phyloP scores from a whole-genome alignment of 1,140 invertebrate genomes.

The Drosophila kohkoa region DNA sequence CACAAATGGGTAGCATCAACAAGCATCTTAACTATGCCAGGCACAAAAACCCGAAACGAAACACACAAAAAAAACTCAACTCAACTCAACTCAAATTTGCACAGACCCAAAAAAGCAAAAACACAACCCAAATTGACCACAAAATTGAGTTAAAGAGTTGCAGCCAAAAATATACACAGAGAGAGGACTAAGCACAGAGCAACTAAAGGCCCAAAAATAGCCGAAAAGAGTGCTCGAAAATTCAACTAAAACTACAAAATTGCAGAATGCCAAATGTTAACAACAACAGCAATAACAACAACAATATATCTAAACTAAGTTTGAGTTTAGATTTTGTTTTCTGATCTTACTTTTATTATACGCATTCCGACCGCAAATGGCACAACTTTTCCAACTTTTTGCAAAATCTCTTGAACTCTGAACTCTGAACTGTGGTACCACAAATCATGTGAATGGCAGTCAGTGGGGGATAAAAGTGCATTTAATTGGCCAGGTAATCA shows the following conservation, averaged over 20 bases:
- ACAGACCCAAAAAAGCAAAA: slow-evolving; percentile 20
- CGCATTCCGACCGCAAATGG: not conserved
- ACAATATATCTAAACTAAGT: slow-evolving; percentile 12
- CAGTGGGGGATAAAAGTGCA: slow-evolving; percentile 15
- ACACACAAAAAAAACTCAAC: not conserved
- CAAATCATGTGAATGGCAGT: not conserved
- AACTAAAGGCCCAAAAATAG: slow-evolving; percentile 13
- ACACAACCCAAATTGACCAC: slow-evolving; percentile 45
- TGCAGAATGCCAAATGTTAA: not conserved
- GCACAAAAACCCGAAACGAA: slow-evolving; percentile 14
- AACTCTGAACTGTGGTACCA: not conserved
- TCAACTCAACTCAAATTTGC: not conserved
- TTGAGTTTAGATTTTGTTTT: slow-evolving; percentile 15
- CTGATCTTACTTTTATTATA: slow-evolving; percentile 29
- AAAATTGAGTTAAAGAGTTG: slow-evolving; percentile 46
- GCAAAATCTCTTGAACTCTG: not conserved
- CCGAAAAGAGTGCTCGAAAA: not conserved
- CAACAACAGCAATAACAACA: no score
- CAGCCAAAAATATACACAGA: not conserved
- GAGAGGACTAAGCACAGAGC: no score
- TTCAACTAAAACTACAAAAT: slow-evolving; percentile 11
- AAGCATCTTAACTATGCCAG: slow-evolving; percentile 16
- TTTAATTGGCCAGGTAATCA: slow-evolving; percentile 62
- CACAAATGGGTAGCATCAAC: slow-evolving; percentile 16
- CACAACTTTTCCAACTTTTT: slow-evolving; percentile 13